Conservation (phyloP, 2,888 invertebrate species). For the Furcula furcula region DNA sequence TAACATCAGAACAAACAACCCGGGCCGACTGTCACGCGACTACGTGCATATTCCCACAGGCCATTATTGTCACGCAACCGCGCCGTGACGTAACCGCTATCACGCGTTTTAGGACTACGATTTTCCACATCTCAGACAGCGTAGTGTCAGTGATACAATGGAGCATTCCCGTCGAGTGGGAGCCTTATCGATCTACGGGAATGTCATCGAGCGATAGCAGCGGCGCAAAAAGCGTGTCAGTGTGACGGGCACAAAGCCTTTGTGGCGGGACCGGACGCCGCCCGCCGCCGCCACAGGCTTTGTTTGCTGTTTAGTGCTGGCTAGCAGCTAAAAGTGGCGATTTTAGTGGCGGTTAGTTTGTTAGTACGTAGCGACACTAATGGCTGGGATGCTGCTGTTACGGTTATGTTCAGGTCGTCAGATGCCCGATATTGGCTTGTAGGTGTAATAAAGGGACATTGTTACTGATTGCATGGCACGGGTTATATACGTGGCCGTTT, state of each 20-base stretch:
- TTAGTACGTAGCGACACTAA: conserved; percentile 17
- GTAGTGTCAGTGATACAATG: conserved; percentile 76
- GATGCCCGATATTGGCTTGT: conserved; percentile 9
- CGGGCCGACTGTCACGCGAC: conserved; percentile 23
- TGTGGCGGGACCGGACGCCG: conserved; percentile 75
- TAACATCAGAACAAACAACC: conserved; percentile 29
- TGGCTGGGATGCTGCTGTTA: conserved; percentile 12
- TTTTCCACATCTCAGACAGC: conserved; percentile 76
- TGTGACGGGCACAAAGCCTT: conserved; percentile 75
- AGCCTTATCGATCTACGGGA: conserved; percentile 79
- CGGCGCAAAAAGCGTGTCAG: conserved; percentile 80
- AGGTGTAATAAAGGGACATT: conserved; percentile 1
- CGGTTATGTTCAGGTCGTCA: conserved; percentile 21
- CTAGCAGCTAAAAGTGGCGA: conserved; percentile 66
- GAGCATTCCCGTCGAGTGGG: conserved; percentile 75
- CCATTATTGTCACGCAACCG: conserved; percentile 33
- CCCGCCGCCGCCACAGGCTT: conserved; percentile 66
- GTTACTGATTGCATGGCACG: conserved; percentile 13
- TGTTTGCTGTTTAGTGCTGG: conserved; percentile 75
- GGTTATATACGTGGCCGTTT: background rate
- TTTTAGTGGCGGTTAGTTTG: conserved; percentile 58
- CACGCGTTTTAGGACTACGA: conserved; percentile 67
- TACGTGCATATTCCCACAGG: conserved; percentile 20
- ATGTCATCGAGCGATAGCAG: conserved; percentile 79
- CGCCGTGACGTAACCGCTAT: conserved; percentile 42